phyloP scores from a whole-genome alignment of 2,113 vertebrate genomes.

The Syrmaticus mikado region DNA sequence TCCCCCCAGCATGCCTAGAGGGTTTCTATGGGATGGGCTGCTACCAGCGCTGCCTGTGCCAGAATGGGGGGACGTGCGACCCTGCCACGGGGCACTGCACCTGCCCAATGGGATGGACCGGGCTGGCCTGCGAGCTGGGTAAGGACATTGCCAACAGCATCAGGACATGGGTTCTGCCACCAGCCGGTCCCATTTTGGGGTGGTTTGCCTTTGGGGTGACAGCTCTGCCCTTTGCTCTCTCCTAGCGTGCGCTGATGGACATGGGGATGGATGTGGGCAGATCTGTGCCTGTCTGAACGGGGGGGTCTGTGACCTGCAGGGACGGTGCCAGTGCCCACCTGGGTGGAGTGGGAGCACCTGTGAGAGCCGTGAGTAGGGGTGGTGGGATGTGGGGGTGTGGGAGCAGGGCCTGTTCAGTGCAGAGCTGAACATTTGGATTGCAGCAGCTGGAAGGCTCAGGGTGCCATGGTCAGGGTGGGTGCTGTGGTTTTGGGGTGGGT shows the following conservation, averaged over 20 bases:
- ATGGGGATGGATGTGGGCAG: slow-evolving; percentile 79
- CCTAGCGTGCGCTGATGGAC: slow-evolving; percentile 84
- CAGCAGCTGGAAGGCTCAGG: accelerated
- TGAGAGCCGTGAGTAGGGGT: slow-evolving; percentile 78
- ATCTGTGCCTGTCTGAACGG: slow-evolving; percentile 83
- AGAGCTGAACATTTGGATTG: background rate
- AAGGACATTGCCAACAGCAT: background rate
- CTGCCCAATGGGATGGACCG: slow-evolving; percentile 85
- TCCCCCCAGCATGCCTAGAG: slow-evolving; percentile 80
- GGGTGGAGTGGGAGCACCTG: slow-evolving; percentile 87
- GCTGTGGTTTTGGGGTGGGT: background rate
- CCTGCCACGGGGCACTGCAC: slow-evolving; percentile 79
- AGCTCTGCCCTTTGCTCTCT: background rate
- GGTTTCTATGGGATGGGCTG: slow-evolving; percentile 85
- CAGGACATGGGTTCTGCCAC: accelerated
- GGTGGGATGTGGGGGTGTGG: background rate
- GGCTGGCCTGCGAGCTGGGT: slow-evolving; percentile 90
- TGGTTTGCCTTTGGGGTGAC: accelerated
- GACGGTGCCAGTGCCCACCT: slow-evolving; percentile 82
- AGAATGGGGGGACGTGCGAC: slow-evolving; percentile 85
- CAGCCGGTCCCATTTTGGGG: accelerated
- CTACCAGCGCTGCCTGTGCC: slow-evolving; percentile 86
- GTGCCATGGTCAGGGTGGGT: accelerated
- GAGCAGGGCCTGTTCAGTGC: background rate
- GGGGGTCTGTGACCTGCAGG: slow-evolving; percentile 82